Conservation (phyloP, 2,888 invertebrate genomes). For the Cephus pulcher region DNA sequence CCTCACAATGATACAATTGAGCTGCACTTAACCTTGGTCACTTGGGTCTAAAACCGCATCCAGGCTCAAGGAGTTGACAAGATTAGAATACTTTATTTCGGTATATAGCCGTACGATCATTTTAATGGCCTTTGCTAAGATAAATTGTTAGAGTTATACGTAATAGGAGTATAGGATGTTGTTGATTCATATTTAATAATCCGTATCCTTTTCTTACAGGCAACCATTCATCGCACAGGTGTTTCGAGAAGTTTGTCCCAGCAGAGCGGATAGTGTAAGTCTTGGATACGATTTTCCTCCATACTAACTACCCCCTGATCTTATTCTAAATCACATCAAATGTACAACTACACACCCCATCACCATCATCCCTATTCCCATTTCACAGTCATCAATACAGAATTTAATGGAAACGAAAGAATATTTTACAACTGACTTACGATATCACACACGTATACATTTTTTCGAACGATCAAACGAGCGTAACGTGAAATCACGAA, state of each 20-base stretch:
- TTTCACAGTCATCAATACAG: constrained; percentile 47
- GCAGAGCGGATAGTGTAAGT: constrained; percentile 78
- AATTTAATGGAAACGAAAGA: constrained; percentile 38
- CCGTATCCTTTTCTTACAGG: constrained; percentile 68
- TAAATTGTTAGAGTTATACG: background rate
- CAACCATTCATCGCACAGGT: constrained; percentile 82
- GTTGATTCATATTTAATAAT: background rate
- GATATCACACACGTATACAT: constrained; percentile 1
- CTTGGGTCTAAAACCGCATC: background rate
- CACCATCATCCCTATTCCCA: constrained; percentile 48
- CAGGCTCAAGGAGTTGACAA: background rate
- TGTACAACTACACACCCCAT: constrained; percentile 50
- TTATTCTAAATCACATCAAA: constrained; percentile 55
- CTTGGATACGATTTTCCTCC: constrained; percentile 59
- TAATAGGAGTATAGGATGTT: background rate
- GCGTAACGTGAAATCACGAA: background rate
- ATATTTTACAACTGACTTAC: constrained; percentile 1
- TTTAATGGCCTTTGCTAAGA: background rate
- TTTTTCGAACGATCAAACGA: background rate
- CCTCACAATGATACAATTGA: constrained; percentile 46
- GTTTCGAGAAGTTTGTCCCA: constrained; percentile 83
- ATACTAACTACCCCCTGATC: constrained; percentile 55
- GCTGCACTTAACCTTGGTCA: constrained; percentile 43
- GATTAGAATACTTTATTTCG: background rate
- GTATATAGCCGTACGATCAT: background rate